Evolutionary conservation across 2,113 vertebrate species (phyloP).

Genomic region (Hydrolagus affinis): DNA sequence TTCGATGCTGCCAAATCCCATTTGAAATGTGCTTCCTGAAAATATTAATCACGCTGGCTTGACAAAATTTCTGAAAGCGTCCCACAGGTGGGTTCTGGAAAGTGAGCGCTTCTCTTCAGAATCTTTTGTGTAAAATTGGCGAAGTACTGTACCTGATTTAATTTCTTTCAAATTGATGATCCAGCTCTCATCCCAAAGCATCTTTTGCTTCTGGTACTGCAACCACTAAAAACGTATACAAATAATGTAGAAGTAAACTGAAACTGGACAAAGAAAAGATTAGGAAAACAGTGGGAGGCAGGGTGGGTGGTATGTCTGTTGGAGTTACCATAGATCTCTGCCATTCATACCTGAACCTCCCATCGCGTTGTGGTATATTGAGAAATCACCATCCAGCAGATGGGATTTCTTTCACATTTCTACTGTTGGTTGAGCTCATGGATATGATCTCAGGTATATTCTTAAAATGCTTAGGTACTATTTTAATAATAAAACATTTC

Average conservation of each 20-base stretch:
- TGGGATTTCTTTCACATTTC: too few species aligned
- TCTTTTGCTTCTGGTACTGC: conserved; percentile 66
- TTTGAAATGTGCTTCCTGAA: conserved; percentile 43
- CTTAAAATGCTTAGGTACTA: too few species aligned
- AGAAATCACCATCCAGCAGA: too few species aligned
- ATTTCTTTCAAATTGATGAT: conserved; percentile 60
- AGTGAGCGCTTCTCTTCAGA: not conserved
- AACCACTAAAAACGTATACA: conserved; percentile 50
- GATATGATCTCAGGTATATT: too few species aligned
- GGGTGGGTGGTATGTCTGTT: too few species aligned
- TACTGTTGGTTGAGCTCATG: too few species aligned
- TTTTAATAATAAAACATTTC: too few species aligned
- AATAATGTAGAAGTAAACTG: not conserved
- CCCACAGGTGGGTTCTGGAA: not conserved
- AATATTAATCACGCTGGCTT: not conserved
- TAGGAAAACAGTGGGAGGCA: not conserved
- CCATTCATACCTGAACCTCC: too few species aligned
- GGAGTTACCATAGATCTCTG: too few species aligned
- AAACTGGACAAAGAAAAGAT: not conserved
- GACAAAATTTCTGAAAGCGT: not conserved
- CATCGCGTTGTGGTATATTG: too few species aligned
- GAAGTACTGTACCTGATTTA: conserved; percentile 57
- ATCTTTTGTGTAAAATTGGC: too few species aligned
- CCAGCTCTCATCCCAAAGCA: conserved; percentile 71
- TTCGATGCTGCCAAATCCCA: conserved; percentile 46